These are phyloP conservation scores for Leptinotarsa texana DNA, from an alignment of 1,140 invertebrate genomes.

Conservation along the genomic window DNA sequence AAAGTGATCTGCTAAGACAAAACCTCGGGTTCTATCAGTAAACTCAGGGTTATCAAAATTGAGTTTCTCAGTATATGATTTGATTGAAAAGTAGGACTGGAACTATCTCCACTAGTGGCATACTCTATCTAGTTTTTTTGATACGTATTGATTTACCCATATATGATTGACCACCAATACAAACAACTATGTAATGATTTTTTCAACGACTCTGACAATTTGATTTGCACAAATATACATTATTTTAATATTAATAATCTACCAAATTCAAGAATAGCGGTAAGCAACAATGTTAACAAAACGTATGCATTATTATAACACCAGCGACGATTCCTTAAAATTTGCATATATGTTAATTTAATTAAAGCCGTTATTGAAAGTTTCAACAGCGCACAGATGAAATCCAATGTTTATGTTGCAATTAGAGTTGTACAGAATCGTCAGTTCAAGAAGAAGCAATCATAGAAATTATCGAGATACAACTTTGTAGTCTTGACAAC, in stretches of 20 bases:
- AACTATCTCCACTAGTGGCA: neutral
- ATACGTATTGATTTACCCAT: neutral
- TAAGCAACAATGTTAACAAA: neutral
- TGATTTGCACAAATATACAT: neutral
- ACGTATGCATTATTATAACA: neutral
- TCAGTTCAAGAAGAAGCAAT: neutral
- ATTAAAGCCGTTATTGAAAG: neutral
- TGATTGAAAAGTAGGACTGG: too few relatives aligned
- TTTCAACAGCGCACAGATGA: neutral
- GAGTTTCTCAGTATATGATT: too few relatives aligned
- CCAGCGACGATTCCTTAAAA: neutral
- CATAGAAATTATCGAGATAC: conserved; percentile 8
- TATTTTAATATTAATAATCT: neutral
- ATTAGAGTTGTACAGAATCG: neutral
- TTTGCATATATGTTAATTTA: neutral
- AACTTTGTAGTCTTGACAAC: conserved; percentile 6
- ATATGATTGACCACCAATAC: neutral
- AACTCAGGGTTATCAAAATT: too few relatives aligned
- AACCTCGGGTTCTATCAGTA: too few relatives aligned
- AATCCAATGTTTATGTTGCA: neutral
- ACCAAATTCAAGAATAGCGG: neutral
- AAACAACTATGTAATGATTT: neutral
- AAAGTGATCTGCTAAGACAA: too few relatives aligned
- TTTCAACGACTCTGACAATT: neutral
- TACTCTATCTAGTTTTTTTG: neutral